phyloP scores from a whole-genome alignment of 2,888 invertebrate genomes.

The Serrognathus titanus region DNA sequence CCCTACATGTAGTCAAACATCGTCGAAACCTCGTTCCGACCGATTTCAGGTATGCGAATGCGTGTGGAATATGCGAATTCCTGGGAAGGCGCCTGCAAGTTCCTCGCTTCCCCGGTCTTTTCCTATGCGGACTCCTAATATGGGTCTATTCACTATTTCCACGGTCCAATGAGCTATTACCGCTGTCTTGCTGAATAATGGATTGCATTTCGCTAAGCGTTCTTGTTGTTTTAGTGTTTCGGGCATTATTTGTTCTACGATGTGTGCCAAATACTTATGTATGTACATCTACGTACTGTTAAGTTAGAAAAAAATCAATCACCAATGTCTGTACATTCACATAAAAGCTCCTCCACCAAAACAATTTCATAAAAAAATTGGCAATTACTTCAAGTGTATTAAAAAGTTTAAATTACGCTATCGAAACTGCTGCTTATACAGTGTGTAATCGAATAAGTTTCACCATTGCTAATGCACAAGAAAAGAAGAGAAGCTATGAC shows the following conservation, averaged over 20 bases:
- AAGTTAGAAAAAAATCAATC: no score
- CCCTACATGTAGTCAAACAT: conserved; percentile 1
- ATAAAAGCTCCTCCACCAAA: no score
- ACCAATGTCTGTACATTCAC: no score
- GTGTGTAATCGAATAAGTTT: no score
- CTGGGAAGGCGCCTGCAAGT: conserved; percentile 12
- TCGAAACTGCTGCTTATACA: no score
- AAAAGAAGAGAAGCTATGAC: no score
- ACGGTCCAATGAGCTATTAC: conserved; percentile 35
- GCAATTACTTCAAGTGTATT: no score
- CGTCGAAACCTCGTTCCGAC: conserved; percentile 2
- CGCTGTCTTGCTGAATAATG: conserved; percentile 40
- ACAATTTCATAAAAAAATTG: no score
- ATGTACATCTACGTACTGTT: no score
- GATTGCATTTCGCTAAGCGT: conserved; percentile 36
- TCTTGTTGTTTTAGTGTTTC: conserved; percentile 24
- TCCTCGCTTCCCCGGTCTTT: conserved; percentile 9
- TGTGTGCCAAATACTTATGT: background rate
- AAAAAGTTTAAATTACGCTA: no score
- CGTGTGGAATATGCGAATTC: conserved; percentile 23
- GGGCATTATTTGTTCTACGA: conserved; percentile 23
- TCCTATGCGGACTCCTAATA: conserved; percentile 10
- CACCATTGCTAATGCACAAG: no score
- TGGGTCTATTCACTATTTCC: conserved; percentile 24
- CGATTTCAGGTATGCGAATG: conserved; percentile 21